Percentiles rank a stretch among this genome's conserved stretches.
phyloP scores from a whole-genome alignment of 2,797 vertebrate species.

The Gymnothorax javanicus region DNA sequence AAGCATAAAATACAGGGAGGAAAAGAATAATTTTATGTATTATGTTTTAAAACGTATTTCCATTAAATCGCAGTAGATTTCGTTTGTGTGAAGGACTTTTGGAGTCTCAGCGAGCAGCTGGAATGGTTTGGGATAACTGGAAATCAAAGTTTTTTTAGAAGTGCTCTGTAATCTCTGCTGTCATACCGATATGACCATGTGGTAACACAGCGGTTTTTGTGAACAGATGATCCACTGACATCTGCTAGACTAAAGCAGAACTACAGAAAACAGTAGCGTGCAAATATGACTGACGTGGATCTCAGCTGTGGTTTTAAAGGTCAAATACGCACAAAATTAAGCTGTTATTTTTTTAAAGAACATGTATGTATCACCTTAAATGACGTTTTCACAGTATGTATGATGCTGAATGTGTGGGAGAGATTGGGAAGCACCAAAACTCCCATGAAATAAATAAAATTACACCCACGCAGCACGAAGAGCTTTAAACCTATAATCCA shows the following conservation, averaged over 20 bases:
- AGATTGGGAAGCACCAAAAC: neutral
- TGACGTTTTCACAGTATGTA: neutral
- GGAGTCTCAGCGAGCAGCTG: neutral
- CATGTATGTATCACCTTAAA: neutral
- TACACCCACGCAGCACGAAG: neutral
- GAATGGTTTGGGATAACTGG: neutral
- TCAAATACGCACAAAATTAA: neutral
- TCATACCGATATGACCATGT: neutral
- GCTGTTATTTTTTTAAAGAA: neutral
- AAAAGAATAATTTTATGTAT: no score
- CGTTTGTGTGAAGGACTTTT: neutral
- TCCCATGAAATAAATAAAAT: neutral
- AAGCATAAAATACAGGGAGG: no score
- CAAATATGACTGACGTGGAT: no score
- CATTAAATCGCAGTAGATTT: neutral
- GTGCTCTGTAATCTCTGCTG: neutral
- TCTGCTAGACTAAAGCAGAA: neutral
- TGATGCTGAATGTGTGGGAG: neutral
- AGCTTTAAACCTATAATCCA: neutral
- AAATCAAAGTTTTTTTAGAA: neutral
- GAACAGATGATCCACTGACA: neutral
- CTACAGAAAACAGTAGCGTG: no score
- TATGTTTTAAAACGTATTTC: no score
- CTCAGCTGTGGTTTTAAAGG: no score
- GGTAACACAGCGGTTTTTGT: neutral